A percentile compares a stretch with the other conserved stretches of the same genome.
Conservation (phyloP, 2,113 vertebrate species). For the Pseudopodoces humilis region DNA sequence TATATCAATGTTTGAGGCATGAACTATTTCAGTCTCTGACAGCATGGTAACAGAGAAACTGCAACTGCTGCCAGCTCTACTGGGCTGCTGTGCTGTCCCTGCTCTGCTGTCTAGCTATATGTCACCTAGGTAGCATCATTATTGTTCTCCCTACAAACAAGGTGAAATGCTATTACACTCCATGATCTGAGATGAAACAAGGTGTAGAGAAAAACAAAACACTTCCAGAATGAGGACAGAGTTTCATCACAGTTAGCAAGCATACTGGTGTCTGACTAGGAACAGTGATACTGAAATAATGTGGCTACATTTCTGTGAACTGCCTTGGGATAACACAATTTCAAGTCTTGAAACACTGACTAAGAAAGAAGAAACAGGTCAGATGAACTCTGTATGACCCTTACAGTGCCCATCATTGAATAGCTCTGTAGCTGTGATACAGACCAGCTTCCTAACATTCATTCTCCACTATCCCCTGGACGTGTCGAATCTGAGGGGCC, state of each 20-base stretch:
- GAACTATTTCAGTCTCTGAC: not conserved
- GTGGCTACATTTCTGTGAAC: not conserved
- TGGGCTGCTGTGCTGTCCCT: not conserved
- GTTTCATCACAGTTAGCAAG: not conserved
- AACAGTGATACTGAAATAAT: not conserved
- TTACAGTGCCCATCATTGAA: not conserved
- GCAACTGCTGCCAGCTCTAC: not conserved
- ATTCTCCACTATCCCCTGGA: not conserved
- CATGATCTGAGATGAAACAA: not conserved
- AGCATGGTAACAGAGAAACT: not conserved
- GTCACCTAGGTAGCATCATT: not conserved
- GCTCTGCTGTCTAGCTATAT: not conserved
- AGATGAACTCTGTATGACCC: not conserved
- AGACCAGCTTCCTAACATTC: not conserved
- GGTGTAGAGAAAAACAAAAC: not conserved
- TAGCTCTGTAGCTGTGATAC: not conserved
- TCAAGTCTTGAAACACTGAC: not conserved
- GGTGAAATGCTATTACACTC: not conserved
- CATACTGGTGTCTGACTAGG: not conserved
- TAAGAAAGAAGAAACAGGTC: not conserved
- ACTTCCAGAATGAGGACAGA: not conserved
- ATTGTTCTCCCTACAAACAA: not conserved
- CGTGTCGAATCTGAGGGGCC: rapidly evolving
- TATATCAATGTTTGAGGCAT: not conserved
- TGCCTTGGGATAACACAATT: not conserved